Evolutionary conservation across 2,888 invertebrate species (phyloP).

Genomic region (Xylota sylvarum): DNA sequence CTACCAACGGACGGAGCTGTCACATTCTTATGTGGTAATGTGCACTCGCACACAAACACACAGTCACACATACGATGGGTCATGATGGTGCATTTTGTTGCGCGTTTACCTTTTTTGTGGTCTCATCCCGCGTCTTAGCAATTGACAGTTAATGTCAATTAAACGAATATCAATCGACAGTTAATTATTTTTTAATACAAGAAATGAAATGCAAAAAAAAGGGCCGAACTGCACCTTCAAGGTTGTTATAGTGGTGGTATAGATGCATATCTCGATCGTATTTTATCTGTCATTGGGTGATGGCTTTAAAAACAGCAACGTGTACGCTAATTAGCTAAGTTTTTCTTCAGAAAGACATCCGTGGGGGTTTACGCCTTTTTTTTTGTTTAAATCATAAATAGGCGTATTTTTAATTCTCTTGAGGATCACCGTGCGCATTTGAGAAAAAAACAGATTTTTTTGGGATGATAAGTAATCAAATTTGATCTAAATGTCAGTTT

Average conservation of each 20-base stretch:
- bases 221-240: neutral
- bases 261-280: conserved; percentile 27
- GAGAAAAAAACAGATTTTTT: too few species aligned
- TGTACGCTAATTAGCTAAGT: conserved; percentile 20
- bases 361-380: neutral
- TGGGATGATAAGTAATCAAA: too few species aligned
- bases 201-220: conserved; percentile 11
- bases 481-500: too few species aligned
- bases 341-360: neutral
- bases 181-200: conserved; percentile 61
- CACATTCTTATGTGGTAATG: conserved; percentile 50
- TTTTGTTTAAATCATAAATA: too few species aligned
- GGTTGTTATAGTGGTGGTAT: conserved; percentile 4
- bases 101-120: conserved; percentile 37
- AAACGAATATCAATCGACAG: conserved; percentile 73
- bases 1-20: conserved; percentile 51
- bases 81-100: conserved; percentile 54
- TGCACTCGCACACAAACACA: conserved; percentile 20
- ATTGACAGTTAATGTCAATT: conserved; percentile 77
- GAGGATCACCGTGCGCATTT: too few species aligned
- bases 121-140: conserved; percentile 47
- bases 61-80: conserved; percentile 25
- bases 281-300: conserved; percentile 35
- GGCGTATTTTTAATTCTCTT: too few species aligned
- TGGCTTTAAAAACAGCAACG: neutral